These are phyloP conservation scores for Xiphydria camelus DNA, from an alignment of 2,888 invertebrate genomes.

Conservation along the genomic window DNA sequence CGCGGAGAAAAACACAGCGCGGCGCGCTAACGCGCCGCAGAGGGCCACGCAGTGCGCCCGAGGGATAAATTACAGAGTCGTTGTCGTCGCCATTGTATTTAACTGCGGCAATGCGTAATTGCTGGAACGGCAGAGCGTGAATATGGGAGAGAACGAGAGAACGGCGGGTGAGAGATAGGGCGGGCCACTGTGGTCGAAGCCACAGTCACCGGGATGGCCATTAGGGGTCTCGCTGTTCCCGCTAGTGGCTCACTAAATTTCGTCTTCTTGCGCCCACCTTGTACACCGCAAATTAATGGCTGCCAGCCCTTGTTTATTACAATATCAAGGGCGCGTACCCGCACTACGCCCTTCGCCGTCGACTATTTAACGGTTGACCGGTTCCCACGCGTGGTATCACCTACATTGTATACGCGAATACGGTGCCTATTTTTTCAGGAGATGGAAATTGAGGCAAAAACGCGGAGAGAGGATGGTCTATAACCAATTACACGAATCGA, in stretches of 20 bases:
- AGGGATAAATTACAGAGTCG: slow-evolving; percentile 53
- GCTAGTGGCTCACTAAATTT: slow-evolving; percentile 56
- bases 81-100: slow-evolving; percentile 51
- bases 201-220: slow-evolving; percentile 52
- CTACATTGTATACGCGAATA: too few relatives aligned
- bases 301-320: slow-evolving; percentile 25
- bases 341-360: too few relatives aligned
- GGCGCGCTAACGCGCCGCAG: slow-evolving; percentile 7
- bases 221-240: slow-evolving; percentile 51
- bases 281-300: slow-evolving; percentile 51
- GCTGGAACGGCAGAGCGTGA: slow-evolving; percentile 35
- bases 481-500: too few relatives aligned
- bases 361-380: too few relatives aligned
- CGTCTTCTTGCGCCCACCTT: slow-evolving; percentile 47
- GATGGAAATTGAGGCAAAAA: too few relatives aligned
- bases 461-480: too few relatives aligned
- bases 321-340: too few relatives aligned
- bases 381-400: too few relatives aligned
- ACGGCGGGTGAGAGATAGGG: neutral
- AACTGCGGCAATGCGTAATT: slow-evolving; percentile 54
- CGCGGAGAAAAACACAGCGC: too few relatives aligned
- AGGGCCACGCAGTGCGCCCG: slow-evolving; percentile 18
- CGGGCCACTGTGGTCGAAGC: slow-evolving; percentile 42
- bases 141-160: slow-evolving; percentile 24
- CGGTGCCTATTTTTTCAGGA: too few relatives aligned